phyloP scores from a whole-genome alignment of 92 coral and sea anemone species.

The Actinostola sp. region DNA sequence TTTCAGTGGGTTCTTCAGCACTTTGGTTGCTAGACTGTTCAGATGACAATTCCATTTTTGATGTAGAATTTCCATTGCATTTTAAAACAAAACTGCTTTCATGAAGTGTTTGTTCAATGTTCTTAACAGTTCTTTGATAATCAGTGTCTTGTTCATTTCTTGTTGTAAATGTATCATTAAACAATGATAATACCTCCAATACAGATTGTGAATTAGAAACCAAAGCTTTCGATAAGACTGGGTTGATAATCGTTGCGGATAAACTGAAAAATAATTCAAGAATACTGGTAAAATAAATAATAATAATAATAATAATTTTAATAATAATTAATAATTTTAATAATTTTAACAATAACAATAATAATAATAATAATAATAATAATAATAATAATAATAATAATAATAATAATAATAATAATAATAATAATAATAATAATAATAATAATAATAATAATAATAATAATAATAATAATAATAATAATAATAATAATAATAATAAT shows the following conservation, averaged over 20 bases:
- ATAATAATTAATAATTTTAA: too few relatives aligned
- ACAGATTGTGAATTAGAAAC: background rate
- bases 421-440: too few relatives aligned
- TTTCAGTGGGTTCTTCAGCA: background rate
- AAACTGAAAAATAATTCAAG: background rate
- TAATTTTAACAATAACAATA: too few relatives aligned
- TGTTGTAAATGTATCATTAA: background rate
- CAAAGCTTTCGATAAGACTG: background rate
- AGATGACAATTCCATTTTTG: background rate
- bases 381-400: too few relatives aligned
- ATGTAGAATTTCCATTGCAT: background rate
- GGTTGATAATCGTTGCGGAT: background rate
- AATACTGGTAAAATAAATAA: too few relatives aligned
- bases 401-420: too few relatives aligned
- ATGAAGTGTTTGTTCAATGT: background rate
- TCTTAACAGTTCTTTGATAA: constrained; percentile 4
- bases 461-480: too few relatives aligned
- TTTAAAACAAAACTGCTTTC: background rate
- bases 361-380: too few relatives aligned
- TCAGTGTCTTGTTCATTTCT: background rate
- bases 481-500: too few relatives aligned
- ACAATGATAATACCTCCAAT: background rate
- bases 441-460: too few relatives aligned
- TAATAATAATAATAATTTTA: too few relatives aligned
- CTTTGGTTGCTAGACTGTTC: background rate